These are phyloP conservation scores for Pholis gunnellus DNA, from an alignment of 2,113 vertebrate species.

Conservation along the genomic window DNA sequence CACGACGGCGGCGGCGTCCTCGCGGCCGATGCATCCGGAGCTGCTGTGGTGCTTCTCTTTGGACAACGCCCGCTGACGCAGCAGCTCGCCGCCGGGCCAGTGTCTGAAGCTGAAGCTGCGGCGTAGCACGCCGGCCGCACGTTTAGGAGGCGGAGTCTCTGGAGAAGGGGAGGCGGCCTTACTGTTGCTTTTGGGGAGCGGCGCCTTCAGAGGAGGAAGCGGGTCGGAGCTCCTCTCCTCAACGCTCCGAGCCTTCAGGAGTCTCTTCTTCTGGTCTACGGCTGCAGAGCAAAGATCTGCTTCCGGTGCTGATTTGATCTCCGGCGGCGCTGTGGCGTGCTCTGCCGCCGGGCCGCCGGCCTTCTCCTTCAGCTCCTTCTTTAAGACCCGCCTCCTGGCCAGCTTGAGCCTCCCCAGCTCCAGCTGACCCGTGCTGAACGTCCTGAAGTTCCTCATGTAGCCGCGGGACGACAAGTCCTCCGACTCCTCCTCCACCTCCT, in stretches of 20 bases:
- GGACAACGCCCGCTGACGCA: constrained; percentile 76
- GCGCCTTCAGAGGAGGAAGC: neutral
- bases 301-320: too few relatives aligned
- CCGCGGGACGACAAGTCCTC: constrained; percentile 73
- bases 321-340: neutral
- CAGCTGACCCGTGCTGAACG: constrained; percentile 94
- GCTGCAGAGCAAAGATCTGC: too few relatives aligned
- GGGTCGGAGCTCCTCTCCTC: constrained; percentile 60
- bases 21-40: constrained; percentile 72
- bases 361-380: constrained; percentile 49
- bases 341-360: constrained; percentile 32
- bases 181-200: constrained; percentile 53
- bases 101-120: constrained; percentile 94
- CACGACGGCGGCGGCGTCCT: neutral
- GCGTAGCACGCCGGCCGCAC: constrained; percentile 81
- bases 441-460: constrained; percentile 87
- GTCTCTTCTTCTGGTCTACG: constrained; percentile 30
- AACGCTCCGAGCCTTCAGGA: constrained; percentile 75
- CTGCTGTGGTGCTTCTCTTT: constrained; percentile 84
- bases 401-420: constrained; percentile 88
- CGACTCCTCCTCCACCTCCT: constrained; percentile 81
- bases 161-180: neutral
- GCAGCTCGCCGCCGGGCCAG: constrained; percentile 84
- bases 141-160: constrained; percentile 68
- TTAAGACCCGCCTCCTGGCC: constrained; percentile 56